Evolutionary conservation across 1,140 invertebrate species (phyloP), one percentile per base, ranked within the genome.

Genomic region (Ooceraea biroi): DNA sequence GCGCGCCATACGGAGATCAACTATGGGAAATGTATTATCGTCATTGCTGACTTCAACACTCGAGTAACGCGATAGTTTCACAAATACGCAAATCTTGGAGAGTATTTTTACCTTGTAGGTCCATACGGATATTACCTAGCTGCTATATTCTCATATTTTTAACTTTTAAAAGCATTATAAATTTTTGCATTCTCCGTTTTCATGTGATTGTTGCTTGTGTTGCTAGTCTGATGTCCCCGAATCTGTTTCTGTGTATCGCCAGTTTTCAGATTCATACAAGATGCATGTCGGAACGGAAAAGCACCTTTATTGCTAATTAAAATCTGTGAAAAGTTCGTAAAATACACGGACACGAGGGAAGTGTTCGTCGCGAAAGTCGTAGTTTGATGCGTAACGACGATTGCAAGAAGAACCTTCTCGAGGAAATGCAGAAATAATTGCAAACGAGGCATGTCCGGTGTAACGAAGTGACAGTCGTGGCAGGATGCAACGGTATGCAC

Each of bases 371-470:
- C 76, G 50, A 69, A 69, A 78, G 48, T 46, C 36, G 50, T 1
- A 71, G 57, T 46, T 80, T 12, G 30, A 50, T 58, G 41, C 25
- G 27, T 17, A 27, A n/a, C 27, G 27, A 52, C 27, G 61, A 61
- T 77, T 77, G 48, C 52, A 52, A 65, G 58, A 55, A 76, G 61
- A 72, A 66, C 72, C 71, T 84, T 7, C 7, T 74, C 36, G 73
- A 88, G 87, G 87, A 85, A 88, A 83, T 73, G 58, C 30, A 88
- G 84, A 88, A 88, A 88, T 88, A 88, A 88, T 88, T 88, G 86
- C 72, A 88, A 88, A 88, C 86, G 77, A 88, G 86, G 78, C 86
- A 85, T 82, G 86, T 89, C 87, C 86, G 84, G 86, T 60, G 65
- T 44, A 36, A 76, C 50, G 71, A 85, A 88, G 83, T 83, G 85